phyloP scores from a whole-genome alignment of 2,113 vertebrate genomes.

The Hippocampus mohnikei region DNA sequence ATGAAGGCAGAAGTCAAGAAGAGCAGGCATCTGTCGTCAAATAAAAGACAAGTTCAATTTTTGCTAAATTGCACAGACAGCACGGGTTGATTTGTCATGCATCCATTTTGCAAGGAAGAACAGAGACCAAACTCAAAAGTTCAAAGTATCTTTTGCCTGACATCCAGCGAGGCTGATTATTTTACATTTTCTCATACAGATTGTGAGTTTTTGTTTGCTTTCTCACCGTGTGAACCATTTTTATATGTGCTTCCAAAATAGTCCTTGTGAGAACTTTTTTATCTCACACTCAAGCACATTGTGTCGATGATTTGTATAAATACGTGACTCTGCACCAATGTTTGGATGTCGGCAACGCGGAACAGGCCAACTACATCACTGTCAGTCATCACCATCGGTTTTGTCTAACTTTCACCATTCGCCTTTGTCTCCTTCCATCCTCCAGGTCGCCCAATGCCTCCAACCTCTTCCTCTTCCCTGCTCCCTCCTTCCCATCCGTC shows the following conservation, averaged over 20 bases:
- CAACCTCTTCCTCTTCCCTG: conserved; percentile 93
- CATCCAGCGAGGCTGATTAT: neutral
- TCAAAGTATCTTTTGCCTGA: neutral
- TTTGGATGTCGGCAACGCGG: conserved; percentile 13
- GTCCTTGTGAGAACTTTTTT: neutral
- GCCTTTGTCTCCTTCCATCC: conserved; percentile 73
- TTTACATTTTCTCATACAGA: neutral
- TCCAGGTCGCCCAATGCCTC: conserved; percentile 98
- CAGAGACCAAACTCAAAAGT: neutral
- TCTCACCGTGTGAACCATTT: conserved; percentile 9
- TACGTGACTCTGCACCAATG: neutral
- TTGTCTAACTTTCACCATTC: conserved; percentile 53
- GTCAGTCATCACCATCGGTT: conserved; percentile 61
- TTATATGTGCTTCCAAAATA: neutral
- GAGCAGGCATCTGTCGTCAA: neutral
- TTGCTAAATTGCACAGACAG: neutral
- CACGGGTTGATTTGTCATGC: neutral
- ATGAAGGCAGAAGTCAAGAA: neutral
- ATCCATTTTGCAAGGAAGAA: neutral
- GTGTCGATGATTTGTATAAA: neutral
- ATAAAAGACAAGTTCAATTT: neutral
- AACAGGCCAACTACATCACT: conserved; percentile 24
- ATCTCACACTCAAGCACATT: neutral
- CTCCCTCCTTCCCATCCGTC: conserved; percentile 93
- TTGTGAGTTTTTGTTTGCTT: neutral